phyloP scores from a whole-genome alignment of 2,797 vertebrate genomes.

The Botia almorhae region DNA sequence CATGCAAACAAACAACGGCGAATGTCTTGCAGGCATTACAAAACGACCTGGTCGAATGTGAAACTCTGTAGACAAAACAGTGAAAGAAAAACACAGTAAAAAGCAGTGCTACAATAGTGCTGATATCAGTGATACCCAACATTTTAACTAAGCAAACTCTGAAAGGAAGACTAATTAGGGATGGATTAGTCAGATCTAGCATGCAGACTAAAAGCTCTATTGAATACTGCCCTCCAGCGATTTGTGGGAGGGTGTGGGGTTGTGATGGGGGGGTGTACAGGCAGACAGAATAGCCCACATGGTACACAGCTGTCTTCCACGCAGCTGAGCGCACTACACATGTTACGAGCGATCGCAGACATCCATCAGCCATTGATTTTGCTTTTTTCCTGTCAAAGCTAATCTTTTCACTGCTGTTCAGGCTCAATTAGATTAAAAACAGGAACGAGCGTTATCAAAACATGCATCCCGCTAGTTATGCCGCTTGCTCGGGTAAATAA shows the following conservation, averaged over 20 bases:
- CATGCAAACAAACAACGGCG: constrained; percentile 5
- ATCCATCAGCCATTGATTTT: constrained; percentile 54
- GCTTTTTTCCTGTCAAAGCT: constrained; percentile 54
- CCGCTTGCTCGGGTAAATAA: constrained; percentile 31
- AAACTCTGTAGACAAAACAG: background rate
- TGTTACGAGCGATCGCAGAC: constrained; percentile 19
- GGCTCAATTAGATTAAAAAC: constrained; percentile 55
- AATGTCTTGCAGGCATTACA: background rate
- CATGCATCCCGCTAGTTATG: background rate
- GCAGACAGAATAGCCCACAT: constrained; percentile 11
- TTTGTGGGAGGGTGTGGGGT: background rate
- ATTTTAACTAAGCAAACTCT: constrained; percentile 48
- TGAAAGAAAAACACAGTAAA: background rate
- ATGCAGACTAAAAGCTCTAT: constrained; percentile 43
- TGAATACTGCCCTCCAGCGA: constrained; percentile 37
- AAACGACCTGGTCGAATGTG: background rate
- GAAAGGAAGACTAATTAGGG: constrained; percentile 41
- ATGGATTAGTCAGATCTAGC: constrained; percentile 42
- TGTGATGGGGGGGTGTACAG: background rate
- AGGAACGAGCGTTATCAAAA: constrained; percentile 34
- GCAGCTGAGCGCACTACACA: constrained; percentile 36
- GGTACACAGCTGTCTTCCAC: constrained; percentile 32
- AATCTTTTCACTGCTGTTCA: constrained; percentile 52
- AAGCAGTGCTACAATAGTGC: background rate
- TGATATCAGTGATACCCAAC: constrained; percentile 25